Percentiles rank a stretch among this genome's conserved stretches.
phyloP scores from a whole-genome alignment of 1,140 invertebrate species.

The Drosophila pachea region DNA sequence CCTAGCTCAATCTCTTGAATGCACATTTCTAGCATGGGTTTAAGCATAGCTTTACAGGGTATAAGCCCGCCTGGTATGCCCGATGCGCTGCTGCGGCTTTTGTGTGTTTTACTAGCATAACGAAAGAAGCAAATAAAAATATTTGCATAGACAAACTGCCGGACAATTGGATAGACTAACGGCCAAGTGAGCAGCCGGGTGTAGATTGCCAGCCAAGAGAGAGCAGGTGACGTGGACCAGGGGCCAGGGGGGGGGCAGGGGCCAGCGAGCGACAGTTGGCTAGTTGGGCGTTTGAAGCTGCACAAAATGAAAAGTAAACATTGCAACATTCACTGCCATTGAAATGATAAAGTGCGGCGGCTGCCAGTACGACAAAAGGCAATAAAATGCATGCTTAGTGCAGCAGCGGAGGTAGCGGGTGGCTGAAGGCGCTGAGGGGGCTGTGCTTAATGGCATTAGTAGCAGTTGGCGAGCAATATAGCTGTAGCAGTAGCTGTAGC shows the following conservation, averaged over 20 bases:
- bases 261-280: conserved; percentile 4
- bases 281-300: background rate
- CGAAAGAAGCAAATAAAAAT: conserved; percentile 70
- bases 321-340: conserved; percentile 65
- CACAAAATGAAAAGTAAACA: conserved; percentile 74
- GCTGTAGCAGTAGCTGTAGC: background rate
- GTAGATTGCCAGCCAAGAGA: conserved; percentile 15
- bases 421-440: conserved; percentile 4
- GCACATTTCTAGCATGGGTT: background rate
- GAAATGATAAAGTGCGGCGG: conserved; percentile 71
- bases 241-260: background rate
- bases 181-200: conserved; percentile 56
- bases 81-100: background rate
- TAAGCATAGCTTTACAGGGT: conserved; percentile 10
- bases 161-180: conserved; percentile 62
- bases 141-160: conserved; percentile 70
- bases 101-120: conserved; percentile 43
- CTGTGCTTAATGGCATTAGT: conserved; percentile 63
- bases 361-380: conserved; percentile 59
- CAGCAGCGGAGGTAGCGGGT: conserved; percentile 2
- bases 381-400: conserved; percentile 76
- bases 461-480: conserved; percentile 9
- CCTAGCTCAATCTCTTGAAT: no score
- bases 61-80: background rate
- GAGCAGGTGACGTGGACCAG: no score